phyloP scores from a whole-genome alignment of 2,113 vertebrate species.

The Bos indicus region DNA sequence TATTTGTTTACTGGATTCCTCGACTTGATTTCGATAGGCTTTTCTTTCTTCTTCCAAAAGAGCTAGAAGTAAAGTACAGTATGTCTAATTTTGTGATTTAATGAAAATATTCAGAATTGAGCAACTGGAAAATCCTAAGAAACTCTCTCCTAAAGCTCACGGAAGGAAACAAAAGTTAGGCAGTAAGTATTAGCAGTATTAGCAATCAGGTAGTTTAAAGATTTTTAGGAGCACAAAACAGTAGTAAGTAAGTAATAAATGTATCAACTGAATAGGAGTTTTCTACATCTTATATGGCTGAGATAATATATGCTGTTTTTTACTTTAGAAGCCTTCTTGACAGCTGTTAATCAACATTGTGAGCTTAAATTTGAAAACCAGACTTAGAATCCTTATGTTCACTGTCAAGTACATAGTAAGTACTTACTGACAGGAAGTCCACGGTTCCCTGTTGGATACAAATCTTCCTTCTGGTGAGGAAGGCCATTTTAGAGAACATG shows the following conservation, averaged over 20 bases:
- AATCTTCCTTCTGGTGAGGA: neutral
- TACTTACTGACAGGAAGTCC: neutral
- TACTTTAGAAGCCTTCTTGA: constrained; percentile 4
- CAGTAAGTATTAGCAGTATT: constrained; percentile 56
- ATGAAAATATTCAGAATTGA: constrained; percentile 25
- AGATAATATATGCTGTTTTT: constrained; percentile 29
- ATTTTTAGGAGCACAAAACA: constrained; percentile 56
- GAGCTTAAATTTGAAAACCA: neutral
- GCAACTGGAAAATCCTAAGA: constrained; percentile 44
- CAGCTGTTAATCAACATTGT: constrained; percentile 21
- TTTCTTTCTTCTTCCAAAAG: constrained; percentile 96
- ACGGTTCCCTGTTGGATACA: neutral
- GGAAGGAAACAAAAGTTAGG: constrained; percentile 50
- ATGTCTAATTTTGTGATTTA: constrained; percentile 41
- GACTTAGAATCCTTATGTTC: constrained; percentile 27
- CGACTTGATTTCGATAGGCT: constrained; percentile 89
- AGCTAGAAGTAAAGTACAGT: constrained; percentile 78
- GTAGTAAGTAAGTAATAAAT: constrained; percentile 60
- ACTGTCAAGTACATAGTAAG: neutral
- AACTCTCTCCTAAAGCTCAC: constrained; percentile 31
- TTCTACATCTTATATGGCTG: constrained; percentile 29
- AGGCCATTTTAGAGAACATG: neutral
- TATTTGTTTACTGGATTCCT: constrained; percentile 96
- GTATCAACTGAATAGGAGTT: constrained; percentile 1
- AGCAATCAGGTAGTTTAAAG: constrained; percentile 72